Conservation (phyloP, 2,113 vertebrate genomes). For the Apistogramma diplotaenia region DNA sequence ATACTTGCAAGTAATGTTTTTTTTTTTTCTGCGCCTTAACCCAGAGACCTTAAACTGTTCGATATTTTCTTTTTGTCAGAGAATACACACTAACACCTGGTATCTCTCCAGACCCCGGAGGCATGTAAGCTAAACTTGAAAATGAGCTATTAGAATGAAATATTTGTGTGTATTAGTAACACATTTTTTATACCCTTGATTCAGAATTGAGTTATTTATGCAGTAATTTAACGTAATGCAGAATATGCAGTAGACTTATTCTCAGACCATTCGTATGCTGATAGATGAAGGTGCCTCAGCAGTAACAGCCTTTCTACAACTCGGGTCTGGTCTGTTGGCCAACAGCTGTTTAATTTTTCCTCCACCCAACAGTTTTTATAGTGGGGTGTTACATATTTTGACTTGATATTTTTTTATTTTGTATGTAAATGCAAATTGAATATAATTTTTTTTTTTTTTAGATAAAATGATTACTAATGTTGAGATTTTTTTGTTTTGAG, state of each 20-base stretch:
- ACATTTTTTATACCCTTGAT: not conserved
- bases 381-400: conserved; percentile 58
- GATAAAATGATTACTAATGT: conserved; percentile 55
- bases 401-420: conserved; percentile 50
- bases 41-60: conserved; percentile 49
- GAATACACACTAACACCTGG: not conserved
- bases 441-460: conserved; percentile 35
- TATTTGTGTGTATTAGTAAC: conserved; percentile 15
- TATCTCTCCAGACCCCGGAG: not conserved
- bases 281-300: conserved; percentile 33
- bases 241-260: conserved; percentile 25
- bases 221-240: conserved; percentile 18
- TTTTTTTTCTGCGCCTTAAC: conserved; percentile 60
- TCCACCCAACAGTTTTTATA: not conserved
- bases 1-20: conserved; percentile 8
- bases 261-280: not conserved
- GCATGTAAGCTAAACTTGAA: not conserved
- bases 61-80: conserved; percentile 1
- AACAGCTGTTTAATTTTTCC: not conserved
- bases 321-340: conserved; percentile 1
- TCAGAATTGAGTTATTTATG: conserved; percentile 43
- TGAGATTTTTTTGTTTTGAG: conserved; percentile 42
- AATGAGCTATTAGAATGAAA: conserved; percentile 13
- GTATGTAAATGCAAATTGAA: conserved; percentile 23
- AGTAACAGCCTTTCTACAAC: conserved; percentile 4